phyloP scores from a whole-genome alignment of 2,888 invertebrate species.

The Pelosia muscerda region DNA sequence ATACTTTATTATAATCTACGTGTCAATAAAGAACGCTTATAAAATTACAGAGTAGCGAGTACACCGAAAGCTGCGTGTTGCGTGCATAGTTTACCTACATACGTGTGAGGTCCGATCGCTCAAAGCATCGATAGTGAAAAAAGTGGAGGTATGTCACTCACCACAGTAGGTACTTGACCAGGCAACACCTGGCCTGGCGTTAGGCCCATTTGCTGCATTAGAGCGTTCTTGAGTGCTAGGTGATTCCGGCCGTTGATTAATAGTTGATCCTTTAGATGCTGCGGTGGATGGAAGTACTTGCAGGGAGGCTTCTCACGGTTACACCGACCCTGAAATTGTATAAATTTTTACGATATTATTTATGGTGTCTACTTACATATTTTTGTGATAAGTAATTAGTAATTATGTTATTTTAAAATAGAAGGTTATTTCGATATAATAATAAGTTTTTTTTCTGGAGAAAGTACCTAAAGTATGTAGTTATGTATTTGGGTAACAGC shows the following conservation, averaged over 20 bases:
- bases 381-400: not conserved
- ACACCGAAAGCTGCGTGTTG: constrained; percentile 84
- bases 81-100: constrained; percentile 76
- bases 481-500: too few species aligned
- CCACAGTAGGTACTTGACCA: constrained; percentile 97
- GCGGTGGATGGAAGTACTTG: constrained; percentile 99
- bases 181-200: constrained; percentile 97
- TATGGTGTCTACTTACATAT: not conserved
- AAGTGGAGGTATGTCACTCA: constrained; percentile 85
- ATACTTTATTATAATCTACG: constrained; percentile 67
- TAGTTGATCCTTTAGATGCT: constrained; percentile 99
- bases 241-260: constrained; percentile 99
- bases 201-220: constrained; percentile 98
- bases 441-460: too few species aligned
- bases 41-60: constrained; percentile 71
- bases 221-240: constrained; percentile 98
- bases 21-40: constrained; percentile 70
- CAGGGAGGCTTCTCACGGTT: constrained; percentile 99
- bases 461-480: too few species aligned
- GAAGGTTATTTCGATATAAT: too few species aligned
- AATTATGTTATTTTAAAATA: not conserved
- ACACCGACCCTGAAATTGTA: constrained; percentile 96
- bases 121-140: constrained; percentile 63
- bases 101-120: constrained; percentile 80
- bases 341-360: constrained; percentile 24